A percentile compares a stretch with the other conserved stretches of the same genome.
Evolutionary conservation across 1,140 invertebrate genomes (phyloP).

Genomic region (Nomia melanderi): DNA sequence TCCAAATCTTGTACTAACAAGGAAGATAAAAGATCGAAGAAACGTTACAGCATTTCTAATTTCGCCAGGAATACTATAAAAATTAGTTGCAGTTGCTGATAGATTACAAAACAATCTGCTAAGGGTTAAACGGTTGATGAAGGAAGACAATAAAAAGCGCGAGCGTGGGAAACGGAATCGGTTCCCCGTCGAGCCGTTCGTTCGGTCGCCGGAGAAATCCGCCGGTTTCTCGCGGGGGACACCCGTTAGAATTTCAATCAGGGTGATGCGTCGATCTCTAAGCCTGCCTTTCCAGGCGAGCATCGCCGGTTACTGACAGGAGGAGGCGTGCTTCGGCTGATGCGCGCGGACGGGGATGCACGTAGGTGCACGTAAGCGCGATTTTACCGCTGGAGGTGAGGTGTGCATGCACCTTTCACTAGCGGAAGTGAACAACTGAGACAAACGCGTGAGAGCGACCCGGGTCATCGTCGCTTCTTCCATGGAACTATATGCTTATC

Average conservation of each 20-base stretch:
- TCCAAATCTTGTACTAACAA: no score
- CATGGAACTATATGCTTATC: background rate
- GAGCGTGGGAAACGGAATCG: background rate
- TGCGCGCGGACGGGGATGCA: slow-evolving; percentile 41
- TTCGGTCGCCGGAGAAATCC: slow-evolving; percentile 9
- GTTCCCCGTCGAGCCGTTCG: background rate
- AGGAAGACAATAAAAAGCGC: no score
- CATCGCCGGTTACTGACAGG: slow-evolving; percentile 27
- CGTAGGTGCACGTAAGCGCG: slow-evolving; percentile 48
- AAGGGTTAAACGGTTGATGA: no score
- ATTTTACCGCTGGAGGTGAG: slow-evolving; percentile 54
- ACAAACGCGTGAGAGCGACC: slow-evolving; percentile 72
- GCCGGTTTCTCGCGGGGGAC: background rate
- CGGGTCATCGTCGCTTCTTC: slow-evolving; percentile 68
- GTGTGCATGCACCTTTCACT: slow-evolving; percentile 76
- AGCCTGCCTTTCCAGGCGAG: slow-evolving; percentile 24
- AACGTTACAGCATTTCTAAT: no score
- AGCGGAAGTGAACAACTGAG: slow-evolving; percentile 76
- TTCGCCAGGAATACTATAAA: no score
- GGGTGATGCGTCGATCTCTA: slow-evolving; percentile 37
- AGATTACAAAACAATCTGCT: no score
- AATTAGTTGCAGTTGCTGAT: no score
- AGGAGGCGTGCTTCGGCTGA: slow-evolving; percentile 30
- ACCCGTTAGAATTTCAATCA: slow-evolving; percentile 55
- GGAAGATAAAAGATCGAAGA: no score